phyloP scores from a whole-genome alignment of 2,888 invertebrate genomes.

The Gisinianus flammeolus region DNA sequence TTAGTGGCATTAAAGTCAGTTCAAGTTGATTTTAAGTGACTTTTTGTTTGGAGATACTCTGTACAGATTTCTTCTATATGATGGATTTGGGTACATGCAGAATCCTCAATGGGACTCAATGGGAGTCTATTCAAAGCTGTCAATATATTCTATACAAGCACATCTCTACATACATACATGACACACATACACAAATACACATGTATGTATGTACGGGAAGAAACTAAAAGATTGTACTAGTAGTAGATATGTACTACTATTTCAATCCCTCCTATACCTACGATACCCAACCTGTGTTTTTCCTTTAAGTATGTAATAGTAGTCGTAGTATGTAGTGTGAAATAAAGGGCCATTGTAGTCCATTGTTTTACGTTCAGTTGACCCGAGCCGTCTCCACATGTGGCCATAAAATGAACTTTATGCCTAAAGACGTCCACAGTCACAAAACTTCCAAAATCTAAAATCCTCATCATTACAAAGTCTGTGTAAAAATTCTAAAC shows the following conservation, averaged over 20 bases:
- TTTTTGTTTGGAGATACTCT: background rate
- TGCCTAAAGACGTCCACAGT: background rate
- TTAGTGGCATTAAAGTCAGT: conserved; percentile 4
- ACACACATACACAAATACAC: background rate
- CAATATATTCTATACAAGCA: background rate
- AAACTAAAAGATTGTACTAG: background rate
- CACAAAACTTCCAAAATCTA: background rate
- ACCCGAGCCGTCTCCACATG: conserved; percentile 24
- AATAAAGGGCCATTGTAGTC: conserved; percentile 2
- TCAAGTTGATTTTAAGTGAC: conserved; percentile 7
- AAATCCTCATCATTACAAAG: background rate
- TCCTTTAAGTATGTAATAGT: background rate
- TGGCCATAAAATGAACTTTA: conserved; percentile 23
- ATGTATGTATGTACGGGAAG: background rate
- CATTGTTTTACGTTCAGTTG: conserved; percentile 27
- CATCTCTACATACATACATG: background rate
- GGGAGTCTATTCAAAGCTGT: background rate
- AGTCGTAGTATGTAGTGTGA: conserved; percentile 7
- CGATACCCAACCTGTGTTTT: background rate
- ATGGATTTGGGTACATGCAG: too few species aligned
- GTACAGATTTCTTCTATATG: background rate
- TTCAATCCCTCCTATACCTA: too few species aligned
- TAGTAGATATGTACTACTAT: too few species aligned
- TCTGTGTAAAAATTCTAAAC: too few species aligned
- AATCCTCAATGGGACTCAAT: background rate